These are phyloP conservation scores for Pseudopipra pipra DNA, from an alignment of 2,113 vertebrate species.

Conservation along the genomic window DNA sequence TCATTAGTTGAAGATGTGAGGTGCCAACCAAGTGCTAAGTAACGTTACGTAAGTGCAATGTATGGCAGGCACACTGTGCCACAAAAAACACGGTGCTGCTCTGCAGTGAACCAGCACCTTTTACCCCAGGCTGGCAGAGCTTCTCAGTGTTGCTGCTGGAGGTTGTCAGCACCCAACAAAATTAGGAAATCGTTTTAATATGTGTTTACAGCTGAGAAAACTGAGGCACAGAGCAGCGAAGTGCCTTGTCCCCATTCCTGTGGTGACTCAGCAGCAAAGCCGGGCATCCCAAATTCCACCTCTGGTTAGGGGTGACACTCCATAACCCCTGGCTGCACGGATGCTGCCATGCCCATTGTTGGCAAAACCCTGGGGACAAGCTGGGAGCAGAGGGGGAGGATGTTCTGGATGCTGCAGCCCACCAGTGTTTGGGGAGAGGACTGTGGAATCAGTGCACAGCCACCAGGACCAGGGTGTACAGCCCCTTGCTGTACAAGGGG, in stretches of 20 bases:
- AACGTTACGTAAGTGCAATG: not conserved
- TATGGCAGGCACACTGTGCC: constrained; percentile 5
- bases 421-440: not conserved
- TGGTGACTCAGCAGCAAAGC: not conserved
- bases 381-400: not conserved
- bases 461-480: accelerated
- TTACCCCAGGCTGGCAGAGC: constrained; percentile 19
- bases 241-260: not conserved
- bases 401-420: not conserved
- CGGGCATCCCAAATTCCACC: not conserved
- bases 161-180: constrained; percentile 1
- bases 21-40: constrained; percentile 15
- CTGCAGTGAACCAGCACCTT: constrained; percentile 30
- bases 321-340: accelerated
- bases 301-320: not conserved
- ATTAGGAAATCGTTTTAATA: constrained; percentile 22
- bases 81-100: not conserved
- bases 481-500: accelerated
- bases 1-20: constrained; percentile 54
- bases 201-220: not conserved
- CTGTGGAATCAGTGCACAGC: accelerated
- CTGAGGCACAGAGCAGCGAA: not conserved
- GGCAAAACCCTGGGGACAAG: not conserved
- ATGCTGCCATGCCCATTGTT: accelerated
- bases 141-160: not conserved